A percentile compares a stretch with the other conserved stretches of the same genome.
Conservation (phyloP, 1,140 invertebrate species). For the Venustaconcha ellipsiformis region DNA sequence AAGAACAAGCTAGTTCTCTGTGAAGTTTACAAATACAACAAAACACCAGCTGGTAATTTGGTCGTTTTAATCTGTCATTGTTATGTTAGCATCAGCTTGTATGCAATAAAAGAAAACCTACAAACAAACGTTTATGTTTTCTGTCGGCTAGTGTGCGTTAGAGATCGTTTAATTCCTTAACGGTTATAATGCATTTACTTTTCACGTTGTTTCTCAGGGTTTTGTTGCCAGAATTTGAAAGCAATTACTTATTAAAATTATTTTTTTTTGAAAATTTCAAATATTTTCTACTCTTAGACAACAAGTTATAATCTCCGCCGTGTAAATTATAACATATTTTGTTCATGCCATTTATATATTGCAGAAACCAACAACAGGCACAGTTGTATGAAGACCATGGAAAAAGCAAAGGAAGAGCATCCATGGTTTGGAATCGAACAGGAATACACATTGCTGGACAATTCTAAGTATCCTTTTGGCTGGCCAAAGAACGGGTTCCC, state of each 20-base stretch:
- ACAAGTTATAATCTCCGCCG: too few species aligned
- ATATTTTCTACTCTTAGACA: too few species aligned
- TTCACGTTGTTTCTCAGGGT: neutral
- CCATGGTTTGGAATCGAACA: conserved; percentile 98
- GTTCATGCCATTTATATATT: conserved; percentile 5
- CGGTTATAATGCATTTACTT: neutral
- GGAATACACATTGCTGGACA: conserved; percentile 92
- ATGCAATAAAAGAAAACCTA: neutral
- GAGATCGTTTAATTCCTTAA: neutral
- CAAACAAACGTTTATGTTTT: neutral
- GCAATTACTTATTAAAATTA: too few species aligned
- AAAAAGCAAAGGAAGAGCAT: conserved; percentile 79
- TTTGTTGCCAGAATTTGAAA: neutral
- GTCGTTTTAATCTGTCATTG: neutral
- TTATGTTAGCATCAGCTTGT: too few species aligned
- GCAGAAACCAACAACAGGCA: conserved; percentile 81
- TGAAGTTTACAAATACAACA: conserved; percentile 80
- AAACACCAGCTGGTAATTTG: conserved; percentile 76
- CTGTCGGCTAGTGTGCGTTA: neutral
- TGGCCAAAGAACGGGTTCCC: neutral
- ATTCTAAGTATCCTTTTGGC: conserved; percentile 44
- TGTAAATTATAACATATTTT: too few species aligned
- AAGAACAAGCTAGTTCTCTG: conserved; percentile 93
- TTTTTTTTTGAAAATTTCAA: too few species aligned
- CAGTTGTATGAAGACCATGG: conserved; percentile 80